Evolutionary conservation across 2,797 vertebrate species (phyloP).

Genomic region (Novumbra hubbsi): DNA sequence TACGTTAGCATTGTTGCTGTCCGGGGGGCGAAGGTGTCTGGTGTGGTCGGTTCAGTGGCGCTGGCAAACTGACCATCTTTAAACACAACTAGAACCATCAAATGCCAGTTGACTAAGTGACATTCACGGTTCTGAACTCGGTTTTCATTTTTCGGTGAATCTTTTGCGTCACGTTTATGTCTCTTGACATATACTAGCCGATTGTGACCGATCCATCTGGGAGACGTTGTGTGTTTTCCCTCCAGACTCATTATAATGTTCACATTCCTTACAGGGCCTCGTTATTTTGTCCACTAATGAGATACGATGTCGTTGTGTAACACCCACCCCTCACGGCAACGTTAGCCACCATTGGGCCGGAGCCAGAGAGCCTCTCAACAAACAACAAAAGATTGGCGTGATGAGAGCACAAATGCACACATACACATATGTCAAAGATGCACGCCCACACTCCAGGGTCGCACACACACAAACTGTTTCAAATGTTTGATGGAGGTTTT

Average conservation of each 20-base stretch:
- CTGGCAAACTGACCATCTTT: not conserved
- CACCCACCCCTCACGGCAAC: conserved; percentile 24
- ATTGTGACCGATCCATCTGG: conserved; percentile 35
- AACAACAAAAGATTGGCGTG: conserved; percentile 30
- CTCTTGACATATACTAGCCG: conserved; percentile 1
- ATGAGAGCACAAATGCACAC: conserved; percentile 1
- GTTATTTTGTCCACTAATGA: conserved; percentile 48
- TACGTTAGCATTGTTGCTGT: conserved; percentile 60
- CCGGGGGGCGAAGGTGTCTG: not conserved
- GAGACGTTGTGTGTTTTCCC: conserved; percentile 14
- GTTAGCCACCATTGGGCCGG: conserved; percentile 42
- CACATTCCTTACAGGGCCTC: conserved; percentile 33
- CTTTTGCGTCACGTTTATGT: not conserved
- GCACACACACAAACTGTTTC: conserved; percentile 34
- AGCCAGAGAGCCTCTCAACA: conserved; percentile 28
- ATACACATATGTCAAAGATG: not conserved
- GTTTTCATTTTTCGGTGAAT: not conserved
- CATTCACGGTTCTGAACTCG: not conserved
- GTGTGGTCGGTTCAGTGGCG: not conserved
- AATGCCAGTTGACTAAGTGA: not conserved
- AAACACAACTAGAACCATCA: not conserved
- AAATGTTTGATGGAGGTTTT: conserved; percentile 55
- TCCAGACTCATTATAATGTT: conserved; percentile 19
- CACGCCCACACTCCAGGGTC: not conserved
- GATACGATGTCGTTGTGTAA: conserved; percentile 42